Conservation (phyloP, 1,140 invertebrate genomes). For the Cyclina sinensis region DNA sequence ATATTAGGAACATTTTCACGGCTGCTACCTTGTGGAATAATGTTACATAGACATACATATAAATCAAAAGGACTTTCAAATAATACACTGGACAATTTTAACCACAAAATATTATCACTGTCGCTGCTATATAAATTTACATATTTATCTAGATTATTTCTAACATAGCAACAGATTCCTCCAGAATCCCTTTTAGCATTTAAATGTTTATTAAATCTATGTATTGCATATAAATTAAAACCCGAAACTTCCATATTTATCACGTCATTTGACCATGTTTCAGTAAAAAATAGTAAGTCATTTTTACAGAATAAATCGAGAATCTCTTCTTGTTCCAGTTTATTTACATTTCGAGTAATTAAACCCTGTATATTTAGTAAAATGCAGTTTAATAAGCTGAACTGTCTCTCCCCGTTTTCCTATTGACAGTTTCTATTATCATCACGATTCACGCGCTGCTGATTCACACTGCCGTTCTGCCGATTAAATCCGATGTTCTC, state of each 20-base stretch:
- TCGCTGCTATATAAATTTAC: too few species aligned
- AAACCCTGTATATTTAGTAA: constrained; percentile 19
- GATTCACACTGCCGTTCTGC: not conserved
- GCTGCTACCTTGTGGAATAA: too few species aligned
- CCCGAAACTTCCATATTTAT: not conserved
- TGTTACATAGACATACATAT: too few species aligned
- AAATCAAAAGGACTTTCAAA: not conserved
- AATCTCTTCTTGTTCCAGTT: not conserved
- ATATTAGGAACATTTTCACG: not conserved
- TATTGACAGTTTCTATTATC: not conserved
- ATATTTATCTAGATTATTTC: too few species aligned
- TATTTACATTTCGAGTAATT: constrained; percentile 11
- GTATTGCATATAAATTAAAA: not conserved
- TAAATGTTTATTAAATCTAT: not conserved
- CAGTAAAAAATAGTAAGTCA: not conserved
- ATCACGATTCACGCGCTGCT: not conserved
- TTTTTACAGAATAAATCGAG: not conserved
- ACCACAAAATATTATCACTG: too few species aligned
- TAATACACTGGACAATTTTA: not conserved
- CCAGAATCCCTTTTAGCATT: constrained; percentile 21
- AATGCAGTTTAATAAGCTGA: not conserved
- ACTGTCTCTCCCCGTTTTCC: constrained; percentile 9
- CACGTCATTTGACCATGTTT: not conserved
- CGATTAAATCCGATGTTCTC: not conserved
- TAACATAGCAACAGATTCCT: constrained; percentile 1